phyloP scores from a whole-genome alignment of 2,797 vertebrate species.

The Mastacembelus armatus region DNA sequence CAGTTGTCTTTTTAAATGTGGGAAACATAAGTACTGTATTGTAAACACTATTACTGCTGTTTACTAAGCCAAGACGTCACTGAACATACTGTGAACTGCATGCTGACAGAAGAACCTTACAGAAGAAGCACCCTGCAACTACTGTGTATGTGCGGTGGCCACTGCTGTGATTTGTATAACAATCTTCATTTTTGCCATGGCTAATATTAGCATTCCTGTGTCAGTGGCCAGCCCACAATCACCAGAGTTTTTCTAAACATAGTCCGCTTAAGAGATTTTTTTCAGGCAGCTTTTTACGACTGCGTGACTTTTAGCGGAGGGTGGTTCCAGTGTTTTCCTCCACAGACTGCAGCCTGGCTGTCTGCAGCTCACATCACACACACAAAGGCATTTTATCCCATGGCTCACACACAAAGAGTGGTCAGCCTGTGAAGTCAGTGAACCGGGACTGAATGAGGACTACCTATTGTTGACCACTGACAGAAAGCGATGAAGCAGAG shows the following conservation, averaged over 20 bases:
- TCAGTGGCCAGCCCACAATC: conserved; percentile 42
- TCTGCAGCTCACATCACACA: conserved; percentile 65
- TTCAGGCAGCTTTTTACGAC: conserved; percentile 45
- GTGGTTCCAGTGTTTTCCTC: conserved; percentile 38
- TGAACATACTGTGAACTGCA: background rate
- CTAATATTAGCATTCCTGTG: conserved; percentile 50
- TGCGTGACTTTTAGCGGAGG: conserved; percentile 61
- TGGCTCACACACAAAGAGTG: conserved; percentile 56
- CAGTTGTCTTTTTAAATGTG: conserved; percentile 16
- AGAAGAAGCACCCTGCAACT: conserved; percentile 32
- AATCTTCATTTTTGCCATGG: conserved; percentile 26
- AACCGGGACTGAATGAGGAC: conserved; percentile 46
- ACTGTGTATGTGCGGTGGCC: conserved; percentile 29
- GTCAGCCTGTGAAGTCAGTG: conserved; percentile 57
- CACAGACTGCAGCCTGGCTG: conserved; percentile 50
- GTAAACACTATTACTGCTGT: too few relatives aligned
- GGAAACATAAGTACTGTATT: conserved; percentile 7
- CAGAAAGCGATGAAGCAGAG: conserved; percentile 59
- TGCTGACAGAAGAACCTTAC: background rate
- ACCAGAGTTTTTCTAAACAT: conserved; percentile 43
- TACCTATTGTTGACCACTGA: conserved; percentile 65
- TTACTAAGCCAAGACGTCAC: conserved; percentile 2
- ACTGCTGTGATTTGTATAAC: conserved; percentile 16
- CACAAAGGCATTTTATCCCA: conserved; percentile 66
- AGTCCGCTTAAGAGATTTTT: conserved; percentile 37